A percentile compares a stretch with the other conserved stretches of the same genome.
Conservation (phyloP, 2,113 vertebrate species). For the Cephalopterus ornatus region DNA sequence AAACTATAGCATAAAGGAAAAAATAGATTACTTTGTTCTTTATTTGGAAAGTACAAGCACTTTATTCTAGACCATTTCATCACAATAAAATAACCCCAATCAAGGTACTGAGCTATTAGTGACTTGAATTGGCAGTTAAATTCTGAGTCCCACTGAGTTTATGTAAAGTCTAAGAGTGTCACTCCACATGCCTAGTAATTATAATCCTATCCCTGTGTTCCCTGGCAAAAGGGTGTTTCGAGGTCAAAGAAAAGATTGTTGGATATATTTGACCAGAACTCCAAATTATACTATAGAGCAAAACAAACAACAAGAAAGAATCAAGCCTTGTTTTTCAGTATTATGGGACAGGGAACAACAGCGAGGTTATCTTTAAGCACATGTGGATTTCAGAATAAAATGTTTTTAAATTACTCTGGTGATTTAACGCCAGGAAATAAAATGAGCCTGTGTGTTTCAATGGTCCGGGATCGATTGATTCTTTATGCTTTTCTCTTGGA, state of each 20-base stretch:
- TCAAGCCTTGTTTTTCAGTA: neutral
- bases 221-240: neutral
- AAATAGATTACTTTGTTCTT: neutral
- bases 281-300: slow-evolving; percentile 18
- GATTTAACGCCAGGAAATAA: neutral
- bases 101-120: neutral
- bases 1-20: neutral
- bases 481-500: neutral
- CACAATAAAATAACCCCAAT: neutral
- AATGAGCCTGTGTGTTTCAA: neutral
- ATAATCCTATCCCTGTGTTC: neutral
- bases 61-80: neutral
- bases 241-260: slow-evolving; percentile 1
- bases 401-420: neutral
- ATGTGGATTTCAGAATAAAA: neutral
- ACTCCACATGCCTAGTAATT: neutral
- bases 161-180: neutral
- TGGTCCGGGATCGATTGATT: neutral
- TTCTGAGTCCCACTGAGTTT: neutral
- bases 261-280: slow-evolving; percentile 27
- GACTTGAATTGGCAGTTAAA: neutral
- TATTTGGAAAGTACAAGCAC: neutral
- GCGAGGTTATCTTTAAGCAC: neutral
- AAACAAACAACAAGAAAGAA: slow-evolving; percentile 5
- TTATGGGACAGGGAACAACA: neutral